Percentiles rank a stretch among this genome's conserved stretches.
phyloP scores from a whole-genome alignment of 1,140 invertebrate genomes.

The Zophobas morio region DNA sequence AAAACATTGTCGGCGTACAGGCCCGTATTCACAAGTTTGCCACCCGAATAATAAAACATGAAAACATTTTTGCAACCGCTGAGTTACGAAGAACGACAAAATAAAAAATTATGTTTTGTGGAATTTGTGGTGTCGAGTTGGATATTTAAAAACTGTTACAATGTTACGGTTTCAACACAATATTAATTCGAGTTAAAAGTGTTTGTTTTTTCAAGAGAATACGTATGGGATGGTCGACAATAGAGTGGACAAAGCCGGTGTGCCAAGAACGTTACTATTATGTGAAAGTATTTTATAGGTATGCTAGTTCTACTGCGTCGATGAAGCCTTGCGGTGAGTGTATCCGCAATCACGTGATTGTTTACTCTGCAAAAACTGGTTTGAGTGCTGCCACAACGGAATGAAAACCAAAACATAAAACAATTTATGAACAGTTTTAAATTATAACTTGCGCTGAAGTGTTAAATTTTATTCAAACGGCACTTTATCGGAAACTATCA shows the following conservation, averaged over 20 bases:
- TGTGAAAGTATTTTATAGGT: constrained; percentile 34
- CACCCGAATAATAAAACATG: not conserved
- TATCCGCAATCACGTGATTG: no score
- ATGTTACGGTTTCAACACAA: not conserved
- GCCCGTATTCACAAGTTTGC: not conserved
- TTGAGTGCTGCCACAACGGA: no score
- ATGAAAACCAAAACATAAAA: no score
- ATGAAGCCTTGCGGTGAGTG: not conserved
- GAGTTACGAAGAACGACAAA: not conserved
- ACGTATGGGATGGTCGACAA: constrained; percentile 14
- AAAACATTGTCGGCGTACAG: not conserved
- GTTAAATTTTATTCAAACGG: no score
- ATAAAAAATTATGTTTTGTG: no score
- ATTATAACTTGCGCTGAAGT: no score
- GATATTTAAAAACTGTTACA: not conserved
- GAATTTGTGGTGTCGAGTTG: no score
- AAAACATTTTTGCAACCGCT: not conserved
- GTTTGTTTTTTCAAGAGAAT: constrained; percentile 7
- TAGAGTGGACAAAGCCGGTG: constrained; percentile 30
- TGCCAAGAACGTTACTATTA: constrained; percentile 15
- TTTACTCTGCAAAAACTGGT: no score
- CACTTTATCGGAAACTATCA: no score
- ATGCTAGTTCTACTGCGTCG: constrained; percentile 5
- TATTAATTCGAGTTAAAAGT: not conserved
- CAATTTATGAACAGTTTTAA: no score